A percentile compares a stretch with the other conserved stretches of the same genome.
Conservation (phyloP, 2,888 invertebrate species). For the Acronicta psi region DNA sequence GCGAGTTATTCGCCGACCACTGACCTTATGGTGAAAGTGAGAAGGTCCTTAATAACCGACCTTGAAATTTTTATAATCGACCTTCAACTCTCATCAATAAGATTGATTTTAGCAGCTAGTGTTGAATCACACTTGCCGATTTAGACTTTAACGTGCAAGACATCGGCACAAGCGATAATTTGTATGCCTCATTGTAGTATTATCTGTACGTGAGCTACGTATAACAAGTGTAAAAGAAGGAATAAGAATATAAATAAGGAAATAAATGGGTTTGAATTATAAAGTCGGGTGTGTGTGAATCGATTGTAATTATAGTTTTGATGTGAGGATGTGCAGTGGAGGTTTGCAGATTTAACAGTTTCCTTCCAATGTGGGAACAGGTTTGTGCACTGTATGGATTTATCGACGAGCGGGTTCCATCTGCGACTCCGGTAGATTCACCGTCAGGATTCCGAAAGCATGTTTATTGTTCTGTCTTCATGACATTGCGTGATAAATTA, state of each 20-base stretch:
- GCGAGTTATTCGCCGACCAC: conserved; percentile 87
- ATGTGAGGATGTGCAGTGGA: conserved; percentile 51
- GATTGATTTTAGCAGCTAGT: conserved; percentile 47
- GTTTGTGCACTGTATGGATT: conserved; percentile 51
- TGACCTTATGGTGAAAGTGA: conserved; percentile 75
- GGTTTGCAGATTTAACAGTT: conserved; percentile 52
- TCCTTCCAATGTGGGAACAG: conserved; percentile 44
- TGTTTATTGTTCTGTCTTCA: conserved; percentile 52
- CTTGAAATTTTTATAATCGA: conserved; percentile 48
- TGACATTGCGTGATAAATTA: conserved; percentile 48
- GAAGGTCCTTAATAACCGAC: conserved; percentile 64
- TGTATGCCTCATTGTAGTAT: conserved; percentile 87
- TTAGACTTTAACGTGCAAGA: conserved; percentile 70
- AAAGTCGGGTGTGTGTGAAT: conserved; percentile 67
- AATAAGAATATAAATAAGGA: conserved; percentile 78
- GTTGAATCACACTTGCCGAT: conserved; percentile 62
- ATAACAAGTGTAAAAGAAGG: conserved; percentile 81
- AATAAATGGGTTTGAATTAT: conserved; percentile 79
- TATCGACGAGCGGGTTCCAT: conserved; percentile 43
- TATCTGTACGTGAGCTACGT: conserved; percentile 85
- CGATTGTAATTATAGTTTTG: conserved; percentile 72
- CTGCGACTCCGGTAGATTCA: conserved; percentile 29
- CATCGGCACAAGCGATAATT: conserved; percentile 86
- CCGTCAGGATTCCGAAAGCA: conserved; percentile 47
- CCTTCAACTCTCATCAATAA: conserved; percentile 54